phyloP scores from a whole-genome alignment of 2,797 vertebrate species.

The Rhabdomys pumilio region DNA sequence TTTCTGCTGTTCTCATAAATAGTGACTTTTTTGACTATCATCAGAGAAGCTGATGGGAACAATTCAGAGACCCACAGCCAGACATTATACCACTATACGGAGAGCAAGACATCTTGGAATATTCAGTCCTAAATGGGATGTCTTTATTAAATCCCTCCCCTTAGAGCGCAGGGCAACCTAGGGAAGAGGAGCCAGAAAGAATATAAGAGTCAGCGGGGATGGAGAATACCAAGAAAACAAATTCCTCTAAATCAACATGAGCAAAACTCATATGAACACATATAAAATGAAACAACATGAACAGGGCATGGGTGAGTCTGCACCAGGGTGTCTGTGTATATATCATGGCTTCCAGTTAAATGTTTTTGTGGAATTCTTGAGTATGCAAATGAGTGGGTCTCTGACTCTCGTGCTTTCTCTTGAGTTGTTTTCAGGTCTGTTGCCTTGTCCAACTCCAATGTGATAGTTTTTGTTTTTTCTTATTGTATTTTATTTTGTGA shows the following conservation, averaged over 20 bases:
- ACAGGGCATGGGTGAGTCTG: not conserved
- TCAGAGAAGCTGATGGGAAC: not conserved
- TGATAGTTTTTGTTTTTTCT: not conserved
- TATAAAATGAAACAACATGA: not conserved
- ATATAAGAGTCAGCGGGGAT: not conserved
- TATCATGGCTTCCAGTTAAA: not conserved
- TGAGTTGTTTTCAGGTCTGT: not conserved
- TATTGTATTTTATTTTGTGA: not conserved
- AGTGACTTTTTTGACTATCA: not conserved
- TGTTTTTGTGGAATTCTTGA: not conserved
- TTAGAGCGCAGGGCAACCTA: not conserved
- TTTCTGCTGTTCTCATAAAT: not conserved
- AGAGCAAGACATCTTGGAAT: not conserved
- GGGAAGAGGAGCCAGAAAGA: not conserved
- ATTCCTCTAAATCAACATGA: not conserved
- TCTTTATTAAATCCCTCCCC: no score
- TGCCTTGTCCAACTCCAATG: not conserved
- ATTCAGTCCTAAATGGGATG: not conserved
- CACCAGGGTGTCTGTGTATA: not conserved
- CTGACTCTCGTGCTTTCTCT: not conserved
- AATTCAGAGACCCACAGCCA: not conserved
- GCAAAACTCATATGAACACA: not conserved
- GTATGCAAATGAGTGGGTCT: not conserved
- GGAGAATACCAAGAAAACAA: not conserved
- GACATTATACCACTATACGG: not conserved